Conservation (phyloP, 2,113 vertebrate genomes). For the Crotalus horridus region DNA sequence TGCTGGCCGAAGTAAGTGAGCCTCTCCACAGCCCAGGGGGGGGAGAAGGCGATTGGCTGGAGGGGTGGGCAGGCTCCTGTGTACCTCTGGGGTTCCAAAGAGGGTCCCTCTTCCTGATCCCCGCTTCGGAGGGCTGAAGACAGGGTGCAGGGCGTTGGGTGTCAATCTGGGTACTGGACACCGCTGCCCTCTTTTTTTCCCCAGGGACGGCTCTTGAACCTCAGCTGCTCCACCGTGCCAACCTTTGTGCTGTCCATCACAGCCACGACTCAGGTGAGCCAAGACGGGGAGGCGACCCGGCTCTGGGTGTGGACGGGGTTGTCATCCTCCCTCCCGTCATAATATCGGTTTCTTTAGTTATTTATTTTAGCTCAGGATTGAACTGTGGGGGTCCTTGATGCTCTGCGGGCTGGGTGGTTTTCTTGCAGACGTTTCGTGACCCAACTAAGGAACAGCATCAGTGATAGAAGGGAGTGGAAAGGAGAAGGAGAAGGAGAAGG, state of each 20-base stretch:
- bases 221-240: constrained; percentile 97
- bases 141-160: rapidly evolving
- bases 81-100: neutral
- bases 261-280: constrained; percentile 89
- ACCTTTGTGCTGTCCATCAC: constrained; percentile 97
- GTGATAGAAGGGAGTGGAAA: no score
- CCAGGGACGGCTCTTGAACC: constrained; percentile 87
- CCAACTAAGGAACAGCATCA: no score
- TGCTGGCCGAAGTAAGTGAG: constrained; percentile 88
- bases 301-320: neutral
- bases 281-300: neutral
- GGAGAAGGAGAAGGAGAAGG: no score
- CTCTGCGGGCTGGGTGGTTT: no score
- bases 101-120: no score
- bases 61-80: neutral
- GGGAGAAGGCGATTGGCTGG: neutral
- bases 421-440: no score
- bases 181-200: rapidly evolving
- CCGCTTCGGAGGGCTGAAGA: no score
- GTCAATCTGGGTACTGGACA: rapidly evolving
- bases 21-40: rapidly evolving
- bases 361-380: no score
- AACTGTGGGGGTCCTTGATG: no score
- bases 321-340: neutral
- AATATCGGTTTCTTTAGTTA: no score